A percentile compares a stretch with the other conserved stretches of the same genome.
Evolutionary conservation across 2,888 invertebrate species (phyloP).

Genomic region (Tachystola acroxantha): DNA sequence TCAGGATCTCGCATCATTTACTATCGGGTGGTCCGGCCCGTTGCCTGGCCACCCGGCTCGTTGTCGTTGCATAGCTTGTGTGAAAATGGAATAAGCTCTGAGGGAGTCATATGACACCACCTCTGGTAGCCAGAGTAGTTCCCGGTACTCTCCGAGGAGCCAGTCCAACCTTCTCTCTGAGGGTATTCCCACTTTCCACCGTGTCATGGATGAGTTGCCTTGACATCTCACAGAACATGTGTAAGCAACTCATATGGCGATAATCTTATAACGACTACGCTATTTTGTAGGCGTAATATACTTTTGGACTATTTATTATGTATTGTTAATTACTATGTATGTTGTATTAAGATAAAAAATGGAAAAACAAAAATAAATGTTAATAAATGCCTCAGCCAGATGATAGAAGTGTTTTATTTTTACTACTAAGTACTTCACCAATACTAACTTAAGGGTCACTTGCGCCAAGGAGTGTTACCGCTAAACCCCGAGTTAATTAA

Average conservation of each 20-base stretch:
- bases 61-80: slow-evolving; percentile 35
- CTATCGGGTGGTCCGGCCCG: slow-evolving; percentile 27
- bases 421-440: too few relatives aligned
- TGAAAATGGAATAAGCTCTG: slow-evolving; percentile 34
- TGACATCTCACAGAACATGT: slow-evolving; percentile 54
- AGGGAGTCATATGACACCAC: slow-evolving; percentile 11
- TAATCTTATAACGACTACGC: slow-evolving; percentile 78
- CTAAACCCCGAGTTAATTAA: too few relatives aligned
- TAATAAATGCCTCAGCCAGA: slow-evolving; percentile 80
- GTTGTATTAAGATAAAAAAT: slow-evolving; percentile 77
- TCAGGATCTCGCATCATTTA: slow-evolving; percentile 27
- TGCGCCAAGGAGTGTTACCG: too few relatives aligned
- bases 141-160: slow-evolving; percentile 18
- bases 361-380: slow-evolving; percentile 76
- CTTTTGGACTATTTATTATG: slow-evolving; percentile 79
- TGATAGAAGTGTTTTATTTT: slow-evolving; percentile 46
- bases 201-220: slow-evolving; percentile 66
- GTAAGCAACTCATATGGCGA: slow-evolving; percentile 71
- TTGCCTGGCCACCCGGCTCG: slow-evolving; percentile 20
- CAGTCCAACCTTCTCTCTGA: slow-evolving; percentile 41
- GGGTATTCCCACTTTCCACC: slow-evolving; percentile 55
- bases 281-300: slow-evolving; percentile 79
- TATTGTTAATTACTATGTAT: slow-evolving; percentile 79
- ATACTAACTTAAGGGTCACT: too few relatives aligned
- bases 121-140: neutral